phyloP scores from a whole-genome alignment of 2,797 vertebrate genomes.

The Hylomyscus alleni region DNA sequence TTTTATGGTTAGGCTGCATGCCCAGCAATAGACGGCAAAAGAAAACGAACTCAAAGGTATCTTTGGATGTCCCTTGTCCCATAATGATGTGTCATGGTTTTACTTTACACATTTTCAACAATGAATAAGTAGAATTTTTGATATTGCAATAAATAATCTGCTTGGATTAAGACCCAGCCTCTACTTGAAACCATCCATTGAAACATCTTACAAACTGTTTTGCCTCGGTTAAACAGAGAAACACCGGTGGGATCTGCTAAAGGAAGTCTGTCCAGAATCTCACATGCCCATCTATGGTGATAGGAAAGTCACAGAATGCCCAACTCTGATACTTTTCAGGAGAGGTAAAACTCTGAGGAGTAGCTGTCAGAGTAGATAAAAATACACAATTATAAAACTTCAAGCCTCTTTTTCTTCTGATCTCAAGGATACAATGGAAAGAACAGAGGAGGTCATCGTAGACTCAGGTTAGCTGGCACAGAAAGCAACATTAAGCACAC shows the following conservation, averaged over 20 bases:
- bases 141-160: slow-evolving; percentile 37
- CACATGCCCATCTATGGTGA: slow-evolving; percentile 31
- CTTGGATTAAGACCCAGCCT: not conserved
- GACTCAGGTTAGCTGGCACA: not conserved
- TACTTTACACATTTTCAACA: slow-evolving; percentile 41
- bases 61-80: not conserved
- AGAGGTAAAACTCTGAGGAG: slow-evolving; percentile 65
- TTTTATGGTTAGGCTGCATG: too few species aligned
- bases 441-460: slow-evolving; percentile 15
- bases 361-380: slow-evolving; percentile 63
- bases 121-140: slow-evolving; percentile 15
- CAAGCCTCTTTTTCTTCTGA: slow-evolving; percentile 61
- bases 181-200: not conserved
- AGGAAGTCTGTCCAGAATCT: slow-evolving; percentile 21
- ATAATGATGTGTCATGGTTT: not conserved
- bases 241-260: not conserved
- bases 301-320: slow-evolving; percentile 48
- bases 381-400: slow-evolving; percentile 61
- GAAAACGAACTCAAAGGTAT: not conserved
- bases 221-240: slow-evolving; percentile 53
- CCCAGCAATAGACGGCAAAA: too few species aligned
- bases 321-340: slow-evolving; percentile 60
- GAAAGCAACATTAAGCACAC: not conserved
- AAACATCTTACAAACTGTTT: slow-evolving; percentile 47
- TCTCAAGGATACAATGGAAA: slow-evolving; percentile 28